phyloP scores from a whole-genome alignment of 2,113 vertebrate genomes.

The Semicossyphus pulcher region DNA sequence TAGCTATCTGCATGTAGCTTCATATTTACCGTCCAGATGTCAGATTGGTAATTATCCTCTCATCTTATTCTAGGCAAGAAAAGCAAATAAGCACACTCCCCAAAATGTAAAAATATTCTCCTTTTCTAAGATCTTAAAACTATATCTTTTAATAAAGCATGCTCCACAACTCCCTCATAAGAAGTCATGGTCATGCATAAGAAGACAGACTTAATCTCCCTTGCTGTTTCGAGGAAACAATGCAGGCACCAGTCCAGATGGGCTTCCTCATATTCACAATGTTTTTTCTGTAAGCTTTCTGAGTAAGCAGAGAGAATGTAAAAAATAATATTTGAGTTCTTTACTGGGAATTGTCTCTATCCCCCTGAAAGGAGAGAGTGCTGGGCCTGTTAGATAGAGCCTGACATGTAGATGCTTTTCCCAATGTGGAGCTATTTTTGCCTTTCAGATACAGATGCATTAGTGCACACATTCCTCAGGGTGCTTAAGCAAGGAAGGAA shows the following conservation, averaged over 20 bases:
- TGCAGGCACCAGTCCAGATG: background rate
- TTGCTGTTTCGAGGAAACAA: constrained; percentile 4
- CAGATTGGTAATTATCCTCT: background rate
- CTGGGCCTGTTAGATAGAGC: constrained; percentile 41
- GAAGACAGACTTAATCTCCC: background rate
- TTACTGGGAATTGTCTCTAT: constrained; percentile 14
- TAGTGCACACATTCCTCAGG: constrained; percentile 59
- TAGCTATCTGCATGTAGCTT: background rate
- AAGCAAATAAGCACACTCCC: background rate
- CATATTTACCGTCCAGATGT: background rate
- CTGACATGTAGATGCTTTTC: constrained; percentile 51
- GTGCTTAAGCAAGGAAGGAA: constrained; percentile 33
- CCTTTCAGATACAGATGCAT: constrained; percentile 53
- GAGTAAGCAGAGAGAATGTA: background rate
- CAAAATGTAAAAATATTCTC: background rate
- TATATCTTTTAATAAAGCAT: background rate
- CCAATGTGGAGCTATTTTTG: constrained; percentile 69
- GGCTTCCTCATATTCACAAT: constrained; percentile 2
- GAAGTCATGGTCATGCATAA: background rate
- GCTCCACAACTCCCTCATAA: background rate
- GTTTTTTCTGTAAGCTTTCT: background rate
- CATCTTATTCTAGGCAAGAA: background rate
- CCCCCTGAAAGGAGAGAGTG: constrained; percentile 18
- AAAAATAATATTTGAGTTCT: constrained; percentile 1
- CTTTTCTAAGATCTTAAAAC: background rate